Evolutionary conservation across 2,113 vertebrate species (phyloP).

Genomic region (Pachycephala philippinensis): DNA sequence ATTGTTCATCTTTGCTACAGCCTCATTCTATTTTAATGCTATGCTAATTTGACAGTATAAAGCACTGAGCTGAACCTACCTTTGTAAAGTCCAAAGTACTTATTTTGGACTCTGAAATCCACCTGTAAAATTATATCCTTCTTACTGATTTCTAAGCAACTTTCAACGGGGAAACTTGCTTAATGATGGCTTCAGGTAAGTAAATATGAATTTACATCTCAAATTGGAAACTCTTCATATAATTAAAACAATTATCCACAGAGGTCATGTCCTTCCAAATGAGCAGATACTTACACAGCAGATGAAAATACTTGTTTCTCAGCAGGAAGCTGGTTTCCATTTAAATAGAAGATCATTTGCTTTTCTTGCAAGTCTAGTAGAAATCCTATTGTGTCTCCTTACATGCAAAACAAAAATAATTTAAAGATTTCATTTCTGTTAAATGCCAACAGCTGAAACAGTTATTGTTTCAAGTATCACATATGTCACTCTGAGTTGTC

Average conservation of each 20-base stretch:
- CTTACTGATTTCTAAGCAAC: not conserved
- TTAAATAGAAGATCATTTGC: slow-evolving; percentile 98
- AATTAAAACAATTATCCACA: not conserved
- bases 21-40: not conserved
- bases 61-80: not conserved
- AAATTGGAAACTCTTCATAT: not conserved
- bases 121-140: not conserved
- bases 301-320: slow-evolving; percentile 99
- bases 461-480: not conserved
- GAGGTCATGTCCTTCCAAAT: not conserved
- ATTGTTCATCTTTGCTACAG: not conserved
- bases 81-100: not conserved
- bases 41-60: not conserved
- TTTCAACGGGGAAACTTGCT: not conserved
- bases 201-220: not conserved
- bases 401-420: slow-evolving; percentile 49
- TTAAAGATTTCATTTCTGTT: not conserved
- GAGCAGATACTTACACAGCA: slow-evolving; percentile 83
- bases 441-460: not conserved
- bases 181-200: not conserved
- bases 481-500: not conserved
- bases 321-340: slow-evolving; percentile 93
- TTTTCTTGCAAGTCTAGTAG: slow-evolving; percentile 97
- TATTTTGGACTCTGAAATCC: not conserved
- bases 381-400: slow-evolving; percentile 96